phyloP scores from a whole-genome alignment of 2,888 invertebrate genomes.

The Drosophila pegasa region DNA sequence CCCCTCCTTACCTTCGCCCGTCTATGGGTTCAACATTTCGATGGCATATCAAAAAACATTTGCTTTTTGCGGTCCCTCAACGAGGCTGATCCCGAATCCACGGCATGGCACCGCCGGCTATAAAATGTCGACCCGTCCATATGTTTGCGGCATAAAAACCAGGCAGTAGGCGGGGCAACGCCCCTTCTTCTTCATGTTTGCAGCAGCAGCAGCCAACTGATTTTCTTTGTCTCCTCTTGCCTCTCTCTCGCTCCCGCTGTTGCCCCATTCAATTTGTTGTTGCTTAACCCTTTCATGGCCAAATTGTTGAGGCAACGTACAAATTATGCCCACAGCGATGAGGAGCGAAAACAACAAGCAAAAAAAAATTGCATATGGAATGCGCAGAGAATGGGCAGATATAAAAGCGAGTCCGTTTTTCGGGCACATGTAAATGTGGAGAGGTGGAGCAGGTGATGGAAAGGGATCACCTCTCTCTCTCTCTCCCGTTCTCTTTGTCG shows the following conservation, averaged over 20 bases:
- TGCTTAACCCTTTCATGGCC: constrained; percentile 74
- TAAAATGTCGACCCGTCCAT: constrained; percentile 79
- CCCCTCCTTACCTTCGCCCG: background rate
- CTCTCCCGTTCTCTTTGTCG: constrained; percentile 46
- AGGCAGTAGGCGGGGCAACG: constrained; percentile 19
- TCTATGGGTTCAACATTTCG: constrained; percentile 30
- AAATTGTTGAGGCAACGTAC: constrained; percentile 77
- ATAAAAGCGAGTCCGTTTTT: constrained; percentile 19
- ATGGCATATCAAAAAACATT: constrained; percentile 67
- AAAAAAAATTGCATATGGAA: constrained; percentile 34
- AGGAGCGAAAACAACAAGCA: constrained; percentile 33
- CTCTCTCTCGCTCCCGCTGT: constrained; percentile 13
- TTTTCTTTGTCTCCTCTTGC: constrained; percentile 31
- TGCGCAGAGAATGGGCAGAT: constrained; percentile 16
- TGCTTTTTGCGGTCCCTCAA: constrained; percentile 68
- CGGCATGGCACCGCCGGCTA: constrained; percentile 55
- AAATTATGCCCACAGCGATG: constrained; percentile 73
- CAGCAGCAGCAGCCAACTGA: constrained; percentile 36
- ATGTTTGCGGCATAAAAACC: constrained; percentile 55
- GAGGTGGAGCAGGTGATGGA: constrained; percentile 5
- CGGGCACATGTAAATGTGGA: constrained; percentile 42
- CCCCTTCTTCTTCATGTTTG: background rate
- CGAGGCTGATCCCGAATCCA: constrained; percentile 63
- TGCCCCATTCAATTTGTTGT: constrained; percentile 44
- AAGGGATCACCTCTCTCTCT: background rate